Evolutionary conservation across 2,113 vertebrate species (phyloP).

Genomic region (Periophthalmodon schlosseri): DNA sequence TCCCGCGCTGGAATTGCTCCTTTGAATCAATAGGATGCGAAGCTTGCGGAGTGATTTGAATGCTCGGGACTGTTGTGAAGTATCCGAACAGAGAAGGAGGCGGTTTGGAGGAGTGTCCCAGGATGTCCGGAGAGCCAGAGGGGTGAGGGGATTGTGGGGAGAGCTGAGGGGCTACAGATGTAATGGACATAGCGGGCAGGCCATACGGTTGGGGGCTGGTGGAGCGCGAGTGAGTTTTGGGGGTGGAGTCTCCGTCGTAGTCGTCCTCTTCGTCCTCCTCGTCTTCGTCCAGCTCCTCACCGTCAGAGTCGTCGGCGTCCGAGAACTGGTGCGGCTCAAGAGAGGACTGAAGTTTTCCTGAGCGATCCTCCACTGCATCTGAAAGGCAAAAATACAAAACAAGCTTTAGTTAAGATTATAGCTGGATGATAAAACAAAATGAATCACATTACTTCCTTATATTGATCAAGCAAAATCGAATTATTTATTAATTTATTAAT

Average conservation of each 20-base stretch:
- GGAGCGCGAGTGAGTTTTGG: slow-evolving; percentile 94
- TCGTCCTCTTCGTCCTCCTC: slow-evolving; percentile 96
- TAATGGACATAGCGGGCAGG: slow-evolving; percentile 86
- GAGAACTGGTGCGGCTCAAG: slow-evolving; percentile 90
- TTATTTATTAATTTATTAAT: no score
- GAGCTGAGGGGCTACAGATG: slow-evolving; percentile 70
- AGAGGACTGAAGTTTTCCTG: slow-evolving; percentile 78
- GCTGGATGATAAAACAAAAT: neutral
- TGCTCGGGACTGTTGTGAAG: slow-evolving; percentile 92
- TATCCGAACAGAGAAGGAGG: slow-evolving; percentile 84
- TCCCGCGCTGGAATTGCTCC: slow-evolving; percentile 83
- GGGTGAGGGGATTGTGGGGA: slow-evolving; percentile 50
- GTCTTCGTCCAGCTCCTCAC: slow-evolving; percentile 92
- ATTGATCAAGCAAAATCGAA: no score
- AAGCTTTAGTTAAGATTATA: neutral
- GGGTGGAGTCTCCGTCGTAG: slow-evolving; percentile 92
- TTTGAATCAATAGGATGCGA: slow-evolving; percentile 75
- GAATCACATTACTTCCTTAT: no score
- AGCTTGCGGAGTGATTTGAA: slow-evolving; percentile 91
- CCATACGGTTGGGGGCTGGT: slow-evolving; percentile 90
- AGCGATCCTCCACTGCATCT: slow-evolving; percentile 82
- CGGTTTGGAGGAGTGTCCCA: slow-evolving; percentile 78
- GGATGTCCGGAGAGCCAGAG: slow-evolving; percentile 69
- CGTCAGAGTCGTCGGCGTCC: slow-evolving; percentile 93
- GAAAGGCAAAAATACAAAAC: neutral